These are phyloP conservation scores for Xenopus laevis DNA, from an alignment of 2,113 vertebrate species.

Conservation along the genomic window DNA sequence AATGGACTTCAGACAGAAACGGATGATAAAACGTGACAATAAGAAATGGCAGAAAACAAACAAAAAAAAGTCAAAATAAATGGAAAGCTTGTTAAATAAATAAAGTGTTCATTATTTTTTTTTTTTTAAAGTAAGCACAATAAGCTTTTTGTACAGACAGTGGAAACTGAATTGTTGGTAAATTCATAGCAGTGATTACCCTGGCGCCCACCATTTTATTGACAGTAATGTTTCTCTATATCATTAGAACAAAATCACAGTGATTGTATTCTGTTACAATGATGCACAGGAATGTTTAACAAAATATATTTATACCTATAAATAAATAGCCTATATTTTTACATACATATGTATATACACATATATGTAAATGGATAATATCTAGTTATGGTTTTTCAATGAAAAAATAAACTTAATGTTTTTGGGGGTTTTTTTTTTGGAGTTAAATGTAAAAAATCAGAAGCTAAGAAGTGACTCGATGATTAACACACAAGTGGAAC, in stretches of 20 bases:
- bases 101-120: constrained; percentile 10
- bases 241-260: constrained; percentile 62
- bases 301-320: constrained; percentile 50
- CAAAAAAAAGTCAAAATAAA: constrained; percentile 12
- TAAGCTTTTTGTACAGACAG: constrained; percentile 8
- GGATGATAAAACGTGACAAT: not conserved
- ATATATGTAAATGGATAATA: constrained; percentile 35
- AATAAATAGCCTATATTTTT: constrained; percentile 48
- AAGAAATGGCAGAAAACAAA: not conserved
- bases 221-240: constrained; percentile 56
- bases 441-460: not conserved
- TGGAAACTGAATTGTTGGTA: constrained; percentile 1
- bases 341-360: constrained; percentile 65
- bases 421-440: not conserved
- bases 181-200: constrained; percentile 16
- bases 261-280: constrained; percentile 48
- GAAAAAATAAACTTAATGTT: not conserved
- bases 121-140: constrained; percentile 9
- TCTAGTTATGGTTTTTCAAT: not conserved
- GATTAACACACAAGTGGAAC: constrained; percentile 10
- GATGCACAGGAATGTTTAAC: constrained; percentile 49
- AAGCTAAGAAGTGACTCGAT: not conserved
- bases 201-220: constrained; percentile 47
- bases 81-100: constrained; percentile 15
- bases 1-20: not conserved